Evolutionary conservation across 2,797 vertebrate species (phyloP).

Genomic region (Heliangelus exortis): DNA sequence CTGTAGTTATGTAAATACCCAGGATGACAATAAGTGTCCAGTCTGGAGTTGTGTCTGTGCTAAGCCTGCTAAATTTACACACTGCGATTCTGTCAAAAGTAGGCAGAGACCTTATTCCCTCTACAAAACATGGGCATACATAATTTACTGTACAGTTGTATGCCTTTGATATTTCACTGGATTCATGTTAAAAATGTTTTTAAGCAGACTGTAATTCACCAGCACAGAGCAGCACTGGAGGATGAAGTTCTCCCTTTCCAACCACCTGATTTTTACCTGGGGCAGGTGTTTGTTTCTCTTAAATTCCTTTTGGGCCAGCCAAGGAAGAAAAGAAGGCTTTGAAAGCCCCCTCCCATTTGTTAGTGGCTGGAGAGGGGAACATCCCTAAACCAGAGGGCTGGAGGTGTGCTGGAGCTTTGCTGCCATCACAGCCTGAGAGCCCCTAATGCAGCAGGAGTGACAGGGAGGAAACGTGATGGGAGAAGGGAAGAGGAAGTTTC

Average conservation of each 20-base stretch:
- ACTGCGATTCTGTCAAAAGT: not conserved
- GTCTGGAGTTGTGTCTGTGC: not conserved
- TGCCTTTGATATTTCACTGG: not conserved
- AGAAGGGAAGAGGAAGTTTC: not conserved
- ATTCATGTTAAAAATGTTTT: not conserved
- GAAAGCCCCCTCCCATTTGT: not conserved
- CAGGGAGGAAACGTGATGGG: rapidly evolving
- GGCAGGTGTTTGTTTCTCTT: rapidly evolving
- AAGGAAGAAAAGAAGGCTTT: not conserved
- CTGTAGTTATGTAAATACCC: not conserved
- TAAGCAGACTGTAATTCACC: not conserved
- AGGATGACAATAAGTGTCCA: not conserved
- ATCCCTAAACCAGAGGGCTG: too few species aligned
- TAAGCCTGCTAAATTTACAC: not conserved
- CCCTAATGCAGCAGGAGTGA: not conserved
- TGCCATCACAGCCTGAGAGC: not conserved
- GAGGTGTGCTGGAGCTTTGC: rapidly evolving
- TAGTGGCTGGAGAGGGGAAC: not conserved
- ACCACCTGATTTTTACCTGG: not conserved
- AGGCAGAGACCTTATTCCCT: not conserved
- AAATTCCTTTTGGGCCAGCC: not conserved
- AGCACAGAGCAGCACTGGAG: not conserved
- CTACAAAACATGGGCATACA: not conserved
- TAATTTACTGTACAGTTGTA: not conserved
- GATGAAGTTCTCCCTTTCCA: not conserved